Evolutionary conservation across 2,888 invertebrate species (phyloP), one percentile per base, ranked within the genome.

Genomic region (Tridacna gigas): DNA sequence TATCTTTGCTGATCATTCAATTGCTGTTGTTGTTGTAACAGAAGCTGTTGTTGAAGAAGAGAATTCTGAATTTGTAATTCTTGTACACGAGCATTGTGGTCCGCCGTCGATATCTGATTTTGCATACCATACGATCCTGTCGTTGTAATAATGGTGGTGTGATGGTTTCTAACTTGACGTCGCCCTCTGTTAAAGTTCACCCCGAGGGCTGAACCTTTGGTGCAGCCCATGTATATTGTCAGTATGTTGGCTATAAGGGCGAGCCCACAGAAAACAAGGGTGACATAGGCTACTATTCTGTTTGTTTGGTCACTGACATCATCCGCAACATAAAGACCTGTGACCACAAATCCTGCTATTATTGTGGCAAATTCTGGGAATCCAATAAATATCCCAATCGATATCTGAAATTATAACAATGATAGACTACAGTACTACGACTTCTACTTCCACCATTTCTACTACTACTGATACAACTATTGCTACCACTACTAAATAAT

Each of bases 21-120:
- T 28, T 69, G 69, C n/a, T 69, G 69, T 69, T 69, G 69, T 69
- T 69, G 69, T 45, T 69, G 69, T 47, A 47, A 22, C 18, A 69
- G n/a, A 22, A 69, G 0, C n/a, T 69, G 69, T 45, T 69, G 69
- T 69, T 69, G 69, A 28, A 69, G 37, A 12, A 69, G 18, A 0
- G 69, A 15, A 22, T 69, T 69, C 69, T 69, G 69, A 28, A 69
- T 45, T 12, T 69, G 69, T 9, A 69, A n/a, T 45, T 45, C n/a
- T 22, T 47, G 69, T n/a, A 69, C 22, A 15, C 12, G 45, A 12
- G 69, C 69, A n/a, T 25, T 69, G n/a, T 45, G 45, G 69, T 69
- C 69, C 4, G 37, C 69, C 69, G 22, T 69, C n/a, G 18, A 18
- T 47, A 47, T 45, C 9, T n/a, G 22, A n/a, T 18, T 69, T 37